Conservation (phyloP, 2,888 invertebrate species). For the Rhopalosiphum nymphaeae region DNA sequence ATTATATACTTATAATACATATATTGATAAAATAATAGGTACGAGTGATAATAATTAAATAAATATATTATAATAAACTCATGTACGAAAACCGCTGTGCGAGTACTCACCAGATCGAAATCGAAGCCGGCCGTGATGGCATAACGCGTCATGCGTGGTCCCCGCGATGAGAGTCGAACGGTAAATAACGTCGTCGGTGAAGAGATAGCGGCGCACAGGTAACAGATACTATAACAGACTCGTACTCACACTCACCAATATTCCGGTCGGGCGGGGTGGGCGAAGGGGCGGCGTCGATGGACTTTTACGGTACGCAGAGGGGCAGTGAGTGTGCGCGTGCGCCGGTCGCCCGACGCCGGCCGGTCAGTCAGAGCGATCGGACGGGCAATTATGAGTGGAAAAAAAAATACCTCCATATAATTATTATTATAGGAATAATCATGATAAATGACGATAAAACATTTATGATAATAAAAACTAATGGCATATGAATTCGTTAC, state of each 20-base stretch:
- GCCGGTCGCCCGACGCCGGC: neutral
- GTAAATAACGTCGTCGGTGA: slow-evolving; percentile 40
- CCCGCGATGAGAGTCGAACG: slow-evolving; percentile 52
- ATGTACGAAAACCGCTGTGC: neutral
- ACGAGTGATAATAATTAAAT: too few species aligned
- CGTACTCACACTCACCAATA: neutral
- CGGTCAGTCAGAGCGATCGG: too few species aligned
- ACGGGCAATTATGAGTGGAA: neutral
- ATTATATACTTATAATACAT: neutral
- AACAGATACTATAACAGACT: neutral
- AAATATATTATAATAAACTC: too few species aligned
- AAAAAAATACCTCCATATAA: neutral
- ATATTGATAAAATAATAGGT: neutral
- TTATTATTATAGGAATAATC: neutral
- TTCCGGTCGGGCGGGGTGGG: neutral
- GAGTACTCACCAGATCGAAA: slow-evolving; percentile 47
- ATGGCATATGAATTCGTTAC: neutral
- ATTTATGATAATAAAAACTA: neutral
- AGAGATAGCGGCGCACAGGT: slow-evolving; percentile 32
- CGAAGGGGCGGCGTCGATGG: neutral
- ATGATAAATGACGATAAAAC: neutral
- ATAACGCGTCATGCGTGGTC: too few species aligned
- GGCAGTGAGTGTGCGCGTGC: neutral
- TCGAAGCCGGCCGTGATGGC: slow-evolving; percentile 44
- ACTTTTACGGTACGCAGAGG: neutral